These are phyloP conservation scores for Sesamia inferens DNA, from an alignment of 2,888 invertebrate species.

Conservation along the genomic window DNA sequence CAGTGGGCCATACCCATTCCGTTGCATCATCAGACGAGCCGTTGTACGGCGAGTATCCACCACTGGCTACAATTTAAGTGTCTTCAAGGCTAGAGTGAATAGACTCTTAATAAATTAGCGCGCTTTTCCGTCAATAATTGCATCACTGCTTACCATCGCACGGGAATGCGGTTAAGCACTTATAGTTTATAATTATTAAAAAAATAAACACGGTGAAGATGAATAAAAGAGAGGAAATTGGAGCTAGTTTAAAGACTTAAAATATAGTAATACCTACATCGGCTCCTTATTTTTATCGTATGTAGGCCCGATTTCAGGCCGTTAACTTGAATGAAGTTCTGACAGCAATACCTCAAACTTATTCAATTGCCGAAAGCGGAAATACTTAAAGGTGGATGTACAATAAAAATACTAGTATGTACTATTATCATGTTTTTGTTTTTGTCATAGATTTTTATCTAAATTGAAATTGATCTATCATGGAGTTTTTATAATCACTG, in stretches of 20 bases:
- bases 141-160: too few relatives aligned
- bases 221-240: neutral
- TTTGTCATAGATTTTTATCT: conserved; percentile 37
- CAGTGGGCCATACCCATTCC: too few relatives aligned
- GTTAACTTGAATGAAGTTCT: conserved; percentile 20
- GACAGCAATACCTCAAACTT: conserved; percentile 11
- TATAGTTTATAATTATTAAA: too few relatives aligned
- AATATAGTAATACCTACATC: conserved; percentile 1
- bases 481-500: conserved; percentile 41
- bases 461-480: conserved; percentile 43
- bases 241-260: too few relatives aligned
- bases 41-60: too few relatives aligned
- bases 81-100: too few relatives aligned
- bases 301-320: conserved; percentile 21
- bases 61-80: too few relatives aligned
- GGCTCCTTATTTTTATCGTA: neutral
- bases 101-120: too few relatives aligned
- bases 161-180: too few relatives aligned
- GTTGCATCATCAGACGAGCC: too few relatives aligned
- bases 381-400: neutral
- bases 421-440: neutral
- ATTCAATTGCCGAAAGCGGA: conserved; percentile 30
- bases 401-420: neutral
- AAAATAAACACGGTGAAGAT: neutral
- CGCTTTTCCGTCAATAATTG: too few relatives aligned